Evolutionary conservation across 2,797 vertebrate genomes (phyloP).

Genomic region (Clamator glandarius): DNA sequence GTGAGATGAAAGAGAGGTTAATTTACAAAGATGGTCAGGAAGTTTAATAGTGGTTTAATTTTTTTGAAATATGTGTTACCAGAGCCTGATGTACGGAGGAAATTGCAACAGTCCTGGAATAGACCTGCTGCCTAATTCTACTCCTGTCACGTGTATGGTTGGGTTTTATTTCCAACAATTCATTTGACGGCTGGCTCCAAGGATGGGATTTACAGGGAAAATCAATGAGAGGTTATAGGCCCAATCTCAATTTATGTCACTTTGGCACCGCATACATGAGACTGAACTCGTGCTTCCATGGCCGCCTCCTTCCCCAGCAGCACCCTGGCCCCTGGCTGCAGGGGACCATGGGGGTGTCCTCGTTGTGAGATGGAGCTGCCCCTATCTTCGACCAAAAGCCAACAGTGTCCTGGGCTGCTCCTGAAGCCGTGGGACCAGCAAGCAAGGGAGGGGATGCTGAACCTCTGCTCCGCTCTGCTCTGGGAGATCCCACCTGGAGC

Average conservation of each 20-base stretch:
- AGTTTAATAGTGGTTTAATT: conserved; percentile 68
- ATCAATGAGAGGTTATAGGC: background rate
- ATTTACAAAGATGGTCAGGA: conserved; percentile 62
- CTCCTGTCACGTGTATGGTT: background rate
- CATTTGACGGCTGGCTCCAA: background rate
- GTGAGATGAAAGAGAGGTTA: conserved; percentile 56
- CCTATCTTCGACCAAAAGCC: rapidly evolving
- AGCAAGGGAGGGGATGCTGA: too few species aligned
- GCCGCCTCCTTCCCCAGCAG: rapidly evolving
- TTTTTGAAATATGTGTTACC: conserved; percentile 48
- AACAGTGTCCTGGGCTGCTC: too few species aligned
- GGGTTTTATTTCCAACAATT: conserved; percentile 14
- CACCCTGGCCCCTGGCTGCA: background rate
- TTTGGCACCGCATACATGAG: background rate
- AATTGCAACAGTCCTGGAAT: conserved; percentile 37
- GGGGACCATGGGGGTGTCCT: background rate
- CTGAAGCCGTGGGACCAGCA: too few species aligned
- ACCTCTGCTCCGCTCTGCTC: too few species aligned
- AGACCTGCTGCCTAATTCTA: background rate
- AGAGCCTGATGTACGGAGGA: background rate
- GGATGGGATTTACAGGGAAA: conserved; percentile 19
- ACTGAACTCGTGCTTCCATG: background rate
- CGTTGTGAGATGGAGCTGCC: background rate
- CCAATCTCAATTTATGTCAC: background rate
- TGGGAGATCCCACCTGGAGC: too few species aligned